Evolutionary conservation across 2,888 invertebrate species (phyloP).

Genomic region (Tricholauxania praeusta): DNA sequence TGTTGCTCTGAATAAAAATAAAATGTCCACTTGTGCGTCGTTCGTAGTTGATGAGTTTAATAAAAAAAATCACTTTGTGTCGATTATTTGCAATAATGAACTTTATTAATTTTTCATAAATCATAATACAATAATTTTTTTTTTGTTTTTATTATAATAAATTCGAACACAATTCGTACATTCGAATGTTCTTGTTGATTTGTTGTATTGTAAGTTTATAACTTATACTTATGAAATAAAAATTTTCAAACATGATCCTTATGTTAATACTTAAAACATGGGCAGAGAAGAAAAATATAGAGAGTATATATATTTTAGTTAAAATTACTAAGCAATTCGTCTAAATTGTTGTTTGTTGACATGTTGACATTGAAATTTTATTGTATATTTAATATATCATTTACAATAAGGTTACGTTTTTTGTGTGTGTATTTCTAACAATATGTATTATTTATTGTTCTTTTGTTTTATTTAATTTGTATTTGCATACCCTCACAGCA

Average conservation of each 20-base stretch:
- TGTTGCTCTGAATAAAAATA: too few species aligned
- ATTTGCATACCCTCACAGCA: neutral
- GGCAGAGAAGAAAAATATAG: neutral
- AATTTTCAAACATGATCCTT: conserved; percentile 10
- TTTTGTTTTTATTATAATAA: conserved; percentile 8
- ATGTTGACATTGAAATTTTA: neutral
- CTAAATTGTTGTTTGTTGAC: conserved; percentile 15
- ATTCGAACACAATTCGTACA: conserved; percentile 36
- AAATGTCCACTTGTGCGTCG: too few species aligned
- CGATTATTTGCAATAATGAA: conserved; percentile 13
- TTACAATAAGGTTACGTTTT: neutral
- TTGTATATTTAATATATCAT: conserved; percentile 4
- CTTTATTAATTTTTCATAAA: conserved; percentile 30
- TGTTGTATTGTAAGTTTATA: neutral
- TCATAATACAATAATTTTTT: conserved; percentile 18
- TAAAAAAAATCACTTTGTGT: neutral
- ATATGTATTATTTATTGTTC: neutral
- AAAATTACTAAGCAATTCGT: conserved; percentile 11
- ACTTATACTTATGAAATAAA: conserved; percentile 6
- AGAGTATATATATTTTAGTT: too few species aligned
- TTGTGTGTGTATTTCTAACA: neutral
- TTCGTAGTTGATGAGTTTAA: too few species aligned
- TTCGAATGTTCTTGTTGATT: conserved; percentile 15
- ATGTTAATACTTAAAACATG: neutral
- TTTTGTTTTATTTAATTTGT: conserved; percentile 4